Evolutionary conservation across 1,140 invertebrate species (phyloP), one percentile per base, ranked within the genome.

Genomic region (Lycorma delicatula): DNA sequence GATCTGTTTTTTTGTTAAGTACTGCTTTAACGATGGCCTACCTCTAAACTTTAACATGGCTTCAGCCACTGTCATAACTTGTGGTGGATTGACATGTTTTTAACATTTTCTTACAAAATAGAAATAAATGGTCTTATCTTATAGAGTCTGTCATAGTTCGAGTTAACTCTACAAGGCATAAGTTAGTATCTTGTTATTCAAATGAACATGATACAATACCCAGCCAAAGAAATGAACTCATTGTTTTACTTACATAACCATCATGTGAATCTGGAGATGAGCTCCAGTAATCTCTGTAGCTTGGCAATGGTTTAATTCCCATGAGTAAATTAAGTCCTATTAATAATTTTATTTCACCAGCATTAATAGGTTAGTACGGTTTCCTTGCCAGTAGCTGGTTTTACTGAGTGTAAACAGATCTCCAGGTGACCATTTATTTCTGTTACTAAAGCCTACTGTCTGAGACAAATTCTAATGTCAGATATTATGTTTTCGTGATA

Each of bases 191-290:
- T 69, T 67, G 47, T 68, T 56, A 62, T 66, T 68, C 9, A 69
- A 11, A 59, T 68, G 68, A 12, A 69, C 36, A 56, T 69, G 50
- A 23, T 56, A 47, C 44, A 72, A 59, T 52, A 72, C 48, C 60
- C 69, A 71, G 44, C 69, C 64, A 60, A 74, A 75, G 27, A 72
- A 48, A 60, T 73, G 72, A 12, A 72, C 51, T 38, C 71, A 75
- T 74, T 29, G 69, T 34, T 52, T 55, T 61, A 57, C 64, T 60
- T 47, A 74, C 68, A 57, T 68, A 68, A 44, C 63, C 26, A 59
- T 71, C 69, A 55, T 63, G 38, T 34, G 74, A 66, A 60, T 68
- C 64, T 49, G 56, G 25, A 66, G 71, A 66, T 23, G 58, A 59
- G 47, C 65, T 66, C 70, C 71, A 74, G 55, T 73, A 73, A 62